Percentiles rank a stretch among this genome's conserved stretches.
phyloP scores from a whole-genome alignment of 2,888 invertebrate genomes.

The Lamproptera curius region DNA sequence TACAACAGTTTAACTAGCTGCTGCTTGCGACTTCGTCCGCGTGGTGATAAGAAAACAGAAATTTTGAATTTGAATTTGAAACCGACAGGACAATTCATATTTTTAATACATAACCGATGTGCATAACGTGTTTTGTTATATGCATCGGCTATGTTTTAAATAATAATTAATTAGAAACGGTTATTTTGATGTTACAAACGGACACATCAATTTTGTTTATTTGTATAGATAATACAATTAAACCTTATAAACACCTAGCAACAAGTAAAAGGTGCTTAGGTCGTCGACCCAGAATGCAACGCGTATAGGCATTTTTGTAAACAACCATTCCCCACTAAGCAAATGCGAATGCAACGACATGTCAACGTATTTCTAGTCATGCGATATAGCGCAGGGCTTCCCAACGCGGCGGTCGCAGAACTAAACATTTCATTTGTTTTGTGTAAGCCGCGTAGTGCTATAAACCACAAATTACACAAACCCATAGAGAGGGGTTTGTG shows the following conservation, averaged over 20 bases:
- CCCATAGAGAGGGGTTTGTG: too few species aligned
- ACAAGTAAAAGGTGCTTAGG: neutral
- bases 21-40: neutral
- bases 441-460: too few species aligned
- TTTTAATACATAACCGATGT: too few species aligned
- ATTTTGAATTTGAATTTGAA: neutral
- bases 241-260: too few species aligned
- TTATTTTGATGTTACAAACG: too few species aligned
- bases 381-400: constrained; percentile 1
- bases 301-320: constrained; percentile 4
- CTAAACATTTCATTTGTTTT: too few species aligned
- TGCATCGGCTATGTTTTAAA: too few species aligned
- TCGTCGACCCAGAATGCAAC: constrained; percentile 4
- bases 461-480: too few species aligned
- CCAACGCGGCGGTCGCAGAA: neutral
- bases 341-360: neutral
- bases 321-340: neutral
- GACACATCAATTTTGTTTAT: too few species aligned
- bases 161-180: too few species aligned
- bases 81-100: neutral
- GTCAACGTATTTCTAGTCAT: constrained; percentile 5
- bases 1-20: neutral
- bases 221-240: too few species aligned
- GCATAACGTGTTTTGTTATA: too few species aligned
- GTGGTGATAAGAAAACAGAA: neutral